phyloP scores from a whole-genome alignment of 2,797 vertebrate genomes.

The Lepidocolaptes lacrymiger region DNA sequence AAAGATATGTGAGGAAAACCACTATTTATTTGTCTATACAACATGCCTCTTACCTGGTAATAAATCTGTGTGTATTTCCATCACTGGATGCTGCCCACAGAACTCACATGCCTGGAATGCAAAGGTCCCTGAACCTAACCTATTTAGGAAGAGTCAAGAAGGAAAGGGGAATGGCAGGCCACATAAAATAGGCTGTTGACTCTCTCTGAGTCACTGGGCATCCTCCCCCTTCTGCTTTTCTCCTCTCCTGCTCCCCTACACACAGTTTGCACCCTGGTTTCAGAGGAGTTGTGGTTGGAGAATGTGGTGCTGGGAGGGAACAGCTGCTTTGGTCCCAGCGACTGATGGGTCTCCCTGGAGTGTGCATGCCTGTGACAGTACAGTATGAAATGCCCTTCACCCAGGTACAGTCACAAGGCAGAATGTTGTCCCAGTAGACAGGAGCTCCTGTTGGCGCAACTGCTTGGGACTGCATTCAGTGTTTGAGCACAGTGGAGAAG shows the following conservation, averaged over 20 bases:
- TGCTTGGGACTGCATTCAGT: background rate
- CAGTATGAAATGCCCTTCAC: background rate
- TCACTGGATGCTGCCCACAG: background rate
- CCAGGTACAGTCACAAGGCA: background rate
- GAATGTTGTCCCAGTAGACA: background rate
- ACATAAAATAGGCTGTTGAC: background rate
- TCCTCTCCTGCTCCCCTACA: background rate
- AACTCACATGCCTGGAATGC: constrained; percentile 14
- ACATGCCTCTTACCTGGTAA: background rate
- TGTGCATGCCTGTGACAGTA: fast-evolving
- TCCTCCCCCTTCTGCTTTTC: background rate
- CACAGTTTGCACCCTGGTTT: background rate
- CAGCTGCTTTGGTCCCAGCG: background rate
- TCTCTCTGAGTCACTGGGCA: constrained; percentile 22
- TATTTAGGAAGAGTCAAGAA: constrained; percentile 58
- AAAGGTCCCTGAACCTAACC: background rate
- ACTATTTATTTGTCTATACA: background rate
- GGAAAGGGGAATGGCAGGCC: background rate
- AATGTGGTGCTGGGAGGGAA: background rate
- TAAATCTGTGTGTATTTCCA: background rate
- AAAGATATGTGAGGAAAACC: background rate
- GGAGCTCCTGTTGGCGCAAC: background rate
- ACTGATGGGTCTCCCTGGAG: background rate
- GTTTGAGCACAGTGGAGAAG: background rate
- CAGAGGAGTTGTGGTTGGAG: background rate